Conservation (phyloP, 2,797 vertebrate species). For the Discoglossus pictus region DNA sequence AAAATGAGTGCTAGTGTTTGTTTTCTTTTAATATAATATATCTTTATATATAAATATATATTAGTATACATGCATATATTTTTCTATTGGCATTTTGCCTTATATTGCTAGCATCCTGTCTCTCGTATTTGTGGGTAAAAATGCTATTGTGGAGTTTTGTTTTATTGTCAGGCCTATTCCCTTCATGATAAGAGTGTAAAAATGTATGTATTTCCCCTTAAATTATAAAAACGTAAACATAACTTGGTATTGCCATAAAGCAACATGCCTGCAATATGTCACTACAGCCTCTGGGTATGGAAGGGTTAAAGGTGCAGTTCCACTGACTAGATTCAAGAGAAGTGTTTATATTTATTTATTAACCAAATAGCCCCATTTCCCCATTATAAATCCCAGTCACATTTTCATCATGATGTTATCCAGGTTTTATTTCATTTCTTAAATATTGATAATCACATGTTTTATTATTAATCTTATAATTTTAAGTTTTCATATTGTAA, state of each 20-base stretch:
- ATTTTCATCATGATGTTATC: background rate
- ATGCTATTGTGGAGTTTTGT: background rate
- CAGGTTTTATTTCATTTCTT: background rate
- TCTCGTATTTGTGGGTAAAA: background rate
- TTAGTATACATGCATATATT: constrained; percentile 30
- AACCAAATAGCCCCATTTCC: background rate
- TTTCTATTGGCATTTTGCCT: background rate
- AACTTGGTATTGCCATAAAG: background rate
- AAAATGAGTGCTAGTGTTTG: constrained; percentile 21
- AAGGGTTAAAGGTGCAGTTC: background rate
- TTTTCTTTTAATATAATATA: constrained; percentile 37
- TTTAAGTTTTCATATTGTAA: too few relatives aligned
- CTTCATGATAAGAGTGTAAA: background rate
- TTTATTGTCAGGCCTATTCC: background rate
- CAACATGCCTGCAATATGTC: background rate
- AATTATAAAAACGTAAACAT: background rate
- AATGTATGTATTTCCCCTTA: background rate
- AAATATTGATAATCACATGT: background rate
- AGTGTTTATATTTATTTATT: constrained; percentile 9
- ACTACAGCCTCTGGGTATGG: background rate
- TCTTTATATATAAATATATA: constrained; percentile 41
- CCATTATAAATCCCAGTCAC: background rate
- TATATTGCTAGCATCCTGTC: background rate
- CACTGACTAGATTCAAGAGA: background rate
- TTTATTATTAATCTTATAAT: too few relatives aligned